These are phyloP conservation scores for Myrmecophaga tridactyla DNA, from an alignment of 2,113 vertebrate species.

Conservation along the genomic window DNA sequence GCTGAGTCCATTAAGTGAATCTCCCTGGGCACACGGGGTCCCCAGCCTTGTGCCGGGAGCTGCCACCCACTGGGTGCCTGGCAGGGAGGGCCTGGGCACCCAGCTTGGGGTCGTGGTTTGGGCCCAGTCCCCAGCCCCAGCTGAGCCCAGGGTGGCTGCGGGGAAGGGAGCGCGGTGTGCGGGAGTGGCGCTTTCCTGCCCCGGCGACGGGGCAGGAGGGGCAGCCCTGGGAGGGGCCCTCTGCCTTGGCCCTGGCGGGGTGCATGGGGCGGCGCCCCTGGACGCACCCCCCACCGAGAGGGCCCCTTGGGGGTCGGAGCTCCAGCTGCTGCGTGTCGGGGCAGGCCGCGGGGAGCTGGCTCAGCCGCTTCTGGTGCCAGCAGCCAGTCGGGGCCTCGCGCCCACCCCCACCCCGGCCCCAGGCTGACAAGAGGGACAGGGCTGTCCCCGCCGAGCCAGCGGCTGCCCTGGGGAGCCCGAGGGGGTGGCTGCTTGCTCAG, in stretches of 20 bases:
- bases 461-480: too few relatives aligned
- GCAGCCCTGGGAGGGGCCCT: not conserved
- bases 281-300: too few relatives aligned
- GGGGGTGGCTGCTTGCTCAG: too few relatives aligned
- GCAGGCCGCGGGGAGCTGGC: not conserved
- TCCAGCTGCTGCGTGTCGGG: not conserved
- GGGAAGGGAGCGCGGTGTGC: fast-evolving
- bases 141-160: fast-evolving
- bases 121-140: not conserved
- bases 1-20: fast-evolving
- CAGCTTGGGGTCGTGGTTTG: too few relatives aligned
- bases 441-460: too few relatives aligned
- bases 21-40: not conserved
- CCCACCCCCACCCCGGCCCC: not conserved
- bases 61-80: not conserved
- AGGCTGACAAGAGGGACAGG: not conserved
- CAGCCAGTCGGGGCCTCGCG: not conserved
- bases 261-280: too few relatives aligned
- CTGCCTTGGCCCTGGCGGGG: not conserved
- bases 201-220: fast-evolving
- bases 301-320: fast-evolving
- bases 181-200: not conserved
- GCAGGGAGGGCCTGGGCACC: not conserved
- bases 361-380: constrained; percentile 48
- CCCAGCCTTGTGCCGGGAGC: not conserved